A percentile compares a stretch with the other conserved stretches of the same genome.
phyloP scores from a whole-genome alignment of 2,888 invertebrate genomes.

The Oscheius sp. region DNA sequence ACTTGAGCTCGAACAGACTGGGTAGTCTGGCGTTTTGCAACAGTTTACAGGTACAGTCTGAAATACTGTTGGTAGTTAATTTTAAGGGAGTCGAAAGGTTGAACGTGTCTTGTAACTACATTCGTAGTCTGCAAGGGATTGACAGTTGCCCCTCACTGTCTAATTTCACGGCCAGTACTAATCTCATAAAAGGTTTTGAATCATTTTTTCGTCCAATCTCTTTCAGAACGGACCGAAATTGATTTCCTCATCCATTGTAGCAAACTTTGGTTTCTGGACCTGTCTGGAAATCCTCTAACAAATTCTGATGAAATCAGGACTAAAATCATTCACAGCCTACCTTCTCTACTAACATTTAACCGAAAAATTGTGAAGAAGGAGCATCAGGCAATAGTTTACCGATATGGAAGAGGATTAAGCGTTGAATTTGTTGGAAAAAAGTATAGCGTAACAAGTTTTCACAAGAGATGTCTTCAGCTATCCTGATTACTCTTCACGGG shows the following conservation, averaged over 20 bases:
- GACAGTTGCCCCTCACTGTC: constrained; percentile 53
- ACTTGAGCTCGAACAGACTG: constrained; percentile 52
- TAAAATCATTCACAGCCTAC: constrained; percentile 32
- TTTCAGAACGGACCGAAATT: constrained; percentile 8
- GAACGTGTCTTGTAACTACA: constrained; percentile 50
- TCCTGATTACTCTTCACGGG: constrained; percentile 2
- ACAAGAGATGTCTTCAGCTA: constrained; percentile 3
- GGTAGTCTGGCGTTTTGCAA: constrained; percentile 49
- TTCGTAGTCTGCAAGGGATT: constrained; percentile 60
- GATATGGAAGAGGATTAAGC: constrained; percentile 28
- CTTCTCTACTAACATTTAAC: constrained; percentile 21
- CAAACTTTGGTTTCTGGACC: constrained; percentile 59
- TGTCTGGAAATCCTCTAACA: constrained; percentile 53
- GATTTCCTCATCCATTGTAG: constrained; percentile 36
- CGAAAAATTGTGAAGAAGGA: constrained; percentile 25
- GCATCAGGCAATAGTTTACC: neutral
- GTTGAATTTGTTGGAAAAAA: constrained; percentile 32
- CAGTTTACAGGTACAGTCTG: constrained; percentile 42
- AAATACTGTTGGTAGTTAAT: neutral
- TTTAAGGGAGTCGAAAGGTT: constrained; percentile 44
- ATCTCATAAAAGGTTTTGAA: constrained; percentile 22
- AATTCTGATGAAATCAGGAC: constrained; percentile 51
- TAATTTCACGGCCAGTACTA: constrained; percentile 24
- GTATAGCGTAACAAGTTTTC: neutral
- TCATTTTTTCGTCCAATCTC: neutral